These are phyloP conservation scores for Trachops cirrhosus DNA, from an alignment of 2,797 vertebrate species.

Conservation along the genomic window DNA sequence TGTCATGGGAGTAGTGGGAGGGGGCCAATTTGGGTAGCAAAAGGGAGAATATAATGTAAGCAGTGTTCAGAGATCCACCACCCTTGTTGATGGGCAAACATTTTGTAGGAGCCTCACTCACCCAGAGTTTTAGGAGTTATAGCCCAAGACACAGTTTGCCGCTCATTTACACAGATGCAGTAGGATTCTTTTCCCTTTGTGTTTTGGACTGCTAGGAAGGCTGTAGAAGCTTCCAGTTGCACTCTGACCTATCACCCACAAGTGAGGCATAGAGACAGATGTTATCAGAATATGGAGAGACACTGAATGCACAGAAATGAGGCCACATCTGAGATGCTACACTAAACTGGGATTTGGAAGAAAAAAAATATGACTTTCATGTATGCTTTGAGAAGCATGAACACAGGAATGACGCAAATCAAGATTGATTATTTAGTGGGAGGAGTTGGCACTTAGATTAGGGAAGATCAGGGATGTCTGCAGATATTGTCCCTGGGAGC, in stretches of 20 bases:
- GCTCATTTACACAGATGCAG: conserved; percentile 70
- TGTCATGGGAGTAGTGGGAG: neutral
- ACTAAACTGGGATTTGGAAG: neutral
- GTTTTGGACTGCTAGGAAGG: conserved; percentile 62
- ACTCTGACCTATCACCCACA: conserved; percentile 42
- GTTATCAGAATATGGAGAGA: neutral
- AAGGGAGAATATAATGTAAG: neutral
- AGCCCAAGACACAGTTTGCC: conserved; percentile 73
- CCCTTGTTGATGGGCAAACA: neutral
- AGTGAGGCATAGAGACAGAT: neutral
- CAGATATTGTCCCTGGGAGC: neutral
- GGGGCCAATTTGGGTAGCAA: neutral
- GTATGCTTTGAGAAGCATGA: neutral
- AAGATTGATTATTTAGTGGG: neutral
- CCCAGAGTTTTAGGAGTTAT: conserved; percentile 76
- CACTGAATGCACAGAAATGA: neutral
- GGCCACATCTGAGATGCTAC: neutral
- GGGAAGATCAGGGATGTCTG: neutral
- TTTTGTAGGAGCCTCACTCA: conserved; percentile 39
- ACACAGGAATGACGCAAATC: neutral
- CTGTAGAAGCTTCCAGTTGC: conserved; percentile 64
- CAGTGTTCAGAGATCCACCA: neutral
- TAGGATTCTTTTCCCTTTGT: conserved; percentile 58
- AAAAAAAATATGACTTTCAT: neutral
- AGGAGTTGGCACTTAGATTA: neutral